phyloP scores from a whole-genome alignment of 1,140 invertebrate genomes.

The Parasteatoda tepidariorum region DNA sequence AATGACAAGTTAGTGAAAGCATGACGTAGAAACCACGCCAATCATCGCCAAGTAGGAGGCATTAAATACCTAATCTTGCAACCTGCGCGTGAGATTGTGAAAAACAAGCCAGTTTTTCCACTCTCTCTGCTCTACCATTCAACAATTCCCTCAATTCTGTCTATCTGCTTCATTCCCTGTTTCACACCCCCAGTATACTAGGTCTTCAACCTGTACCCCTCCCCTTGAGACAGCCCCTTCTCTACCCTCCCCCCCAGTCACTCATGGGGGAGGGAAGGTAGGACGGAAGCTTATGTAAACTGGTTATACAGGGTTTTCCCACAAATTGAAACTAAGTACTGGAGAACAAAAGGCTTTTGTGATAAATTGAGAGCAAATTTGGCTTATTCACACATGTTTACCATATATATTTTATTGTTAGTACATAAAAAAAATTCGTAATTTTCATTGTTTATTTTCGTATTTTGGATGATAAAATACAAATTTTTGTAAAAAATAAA shows the following conservation, averaged over 20 bases:
- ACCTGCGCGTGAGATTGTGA: slow-evolving; percentile 16
- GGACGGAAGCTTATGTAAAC: slow-evolving; percentile 41
- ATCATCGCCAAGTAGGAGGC: background rate
- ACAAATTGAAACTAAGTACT: slow-evolving; percentile 35
- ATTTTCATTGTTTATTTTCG: no score
- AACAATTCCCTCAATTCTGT: slow-evolving; percentile 49
- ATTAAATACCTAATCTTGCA: background rate
- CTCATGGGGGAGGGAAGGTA: background rate
- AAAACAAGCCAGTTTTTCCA: slow-evolving; percentile 49
- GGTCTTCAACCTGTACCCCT: slow-evolving; percentile 51
- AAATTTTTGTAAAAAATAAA: no score
- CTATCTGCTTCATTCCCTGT: slow-evolving; percentile 49
- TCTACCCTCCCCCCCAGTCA: background rate
- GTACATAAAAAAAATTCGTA: no score
- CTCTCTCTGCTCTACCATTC: slow-evolving; percentile 37
- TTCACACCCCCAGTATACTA: slow-evolving; percentile 39
- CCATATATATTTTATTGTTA: no score
- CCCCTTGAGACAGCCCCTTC: background rate
- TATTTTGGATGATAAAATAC: no score
- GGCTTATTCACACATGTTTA: no score
- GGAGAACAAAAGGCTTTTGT: background rate
- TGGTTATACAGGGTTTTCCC: slow-evolving; percentile 41
- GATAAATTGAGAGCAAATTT: no score
- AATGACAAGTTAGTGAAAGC: no score
- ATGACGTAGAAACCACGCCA: no score